Conservation (phyloP, 2,888 invertebrate genomes). For the Acronicta alni region DNA sequence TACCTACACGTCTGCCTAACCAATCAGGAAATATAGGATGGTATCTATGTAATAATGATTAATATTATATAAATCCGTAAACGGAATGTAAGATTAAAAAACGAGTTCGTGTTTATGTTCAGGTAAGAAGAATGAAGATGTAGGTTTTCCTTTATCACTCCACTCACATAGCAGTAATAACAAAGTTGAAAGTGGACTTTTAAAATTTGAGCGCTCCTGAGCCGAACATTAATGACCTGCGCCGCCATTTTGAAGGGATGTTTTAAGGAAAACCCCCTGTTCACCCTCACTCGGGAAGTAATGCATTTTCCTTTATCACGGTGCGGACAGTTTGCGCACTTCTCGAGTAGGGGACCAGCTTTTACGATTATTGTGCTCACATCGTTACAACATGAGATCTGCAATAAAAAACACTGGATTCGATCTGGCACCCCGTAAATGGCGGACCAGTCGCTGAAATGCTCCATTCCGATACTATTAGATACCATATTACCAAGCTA, state of each 20-base stretch:
- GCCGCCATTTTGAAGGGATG: constrained; percentile 83
- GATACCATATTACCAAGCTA: constrained; percentile 1
- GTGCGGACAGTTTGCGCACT: constrained; percentile 84
- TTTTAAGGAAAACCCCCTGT: constrained; percentile 79
- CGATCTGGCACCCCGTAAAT: constrained; percentile 70
- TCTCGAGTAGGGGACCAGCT: constrained; percentile 80
- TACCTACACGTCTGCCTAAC: too few relatives aligned
- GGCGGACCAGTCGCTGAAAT: constrained; percentile 41
- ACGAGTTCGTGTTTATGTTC: constrained; percentile 10
- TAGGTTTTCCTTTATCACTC: constrained; percentile 17
- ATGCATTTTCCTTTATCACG: constrained; percentile 88
- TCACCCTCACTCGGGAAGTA: constrained; percentile 81
- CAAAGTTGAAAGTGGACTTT: constrained; percentile 80
- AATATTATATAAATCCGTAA: neutral
- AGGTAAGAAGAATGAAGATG: constrained; percentile 5
- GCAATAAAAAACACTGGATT: constrained; percentile 75
- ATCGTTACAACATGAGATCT: constrained; percentile 78
- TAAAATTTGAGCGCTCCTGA: constrained; percentile 78
- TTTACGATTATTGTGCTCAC: constrained; percentile 87
- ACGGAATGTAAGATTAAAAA: neutral
- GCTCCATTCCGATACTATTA: constrained; percentile 28
- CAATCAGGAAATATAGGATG: too few relatives aligned
- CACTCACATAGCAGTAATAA: constrained; percentile 64
- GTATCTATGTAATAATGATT: too few relatives aligned
- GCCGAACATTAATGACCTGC: constrained; percentile 80